Evolutionary conservation across 2,888 invertebrate species (phyloP), one percentile per base, ranked within the genome.

Genomic region (Aspidiotus rigidus): DNA sequence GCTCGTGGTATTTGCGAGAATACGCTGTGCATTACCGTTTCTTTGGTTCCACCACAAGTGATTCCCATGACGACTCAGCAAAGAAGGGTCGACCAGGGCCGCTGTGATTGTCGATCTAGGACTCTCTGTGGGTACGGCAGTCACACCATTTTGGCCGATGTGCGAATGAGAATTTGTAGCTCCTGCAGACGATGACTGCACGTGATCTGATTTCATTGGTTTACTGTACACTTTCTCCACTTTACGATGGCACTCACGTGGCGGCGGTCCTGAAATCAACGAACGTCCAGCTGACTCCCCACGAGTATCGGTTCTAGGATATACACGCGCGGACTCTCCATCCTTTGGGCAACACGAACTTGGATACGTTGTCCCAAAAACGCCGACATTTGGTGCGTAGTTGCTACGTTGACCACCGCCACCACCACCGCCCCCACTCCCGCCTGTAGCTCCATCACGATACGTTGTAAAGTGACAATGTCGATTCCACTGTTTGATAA

Each of bases 401-500:
- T 28, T 28, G 28, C 28, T 28, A 28, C 28, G 28, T 28, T 28
- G 28, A 28, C 28, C 28, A 28, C 28, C 28, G 5, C 28, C 28
- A 28, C 28, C 28, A 5, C 28, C 28, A 28, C 28, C 28, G 5
- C 28, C 28, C 1, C 28, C 28, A 28, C 28, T 28, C 28, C 28
- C 28, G 28, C 28, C 28, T 1, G 28, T 28, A n/a, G 49, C 49
- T n/a, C 11, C 11, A 6, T 13, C 49, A 13, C 64, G 28, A 40
- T 49, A 28, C 28, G 28, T 67, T 15, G 67, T 60, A 16, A 60
- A 67, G 17, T 67, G 67, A 11, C 67, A 67, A 13, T 60, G 42
- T 9, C 59, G 59, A 13, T 67, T 67, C 67, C 67, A 67, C 17
- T 67, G 67, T 9, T 60, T 17, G 53, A 67, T 59, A 13, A 59